Base-by-base conservation (phyloP, 2,888 invertebrate species). In the Nasonovia ribisnigri region DNA sequence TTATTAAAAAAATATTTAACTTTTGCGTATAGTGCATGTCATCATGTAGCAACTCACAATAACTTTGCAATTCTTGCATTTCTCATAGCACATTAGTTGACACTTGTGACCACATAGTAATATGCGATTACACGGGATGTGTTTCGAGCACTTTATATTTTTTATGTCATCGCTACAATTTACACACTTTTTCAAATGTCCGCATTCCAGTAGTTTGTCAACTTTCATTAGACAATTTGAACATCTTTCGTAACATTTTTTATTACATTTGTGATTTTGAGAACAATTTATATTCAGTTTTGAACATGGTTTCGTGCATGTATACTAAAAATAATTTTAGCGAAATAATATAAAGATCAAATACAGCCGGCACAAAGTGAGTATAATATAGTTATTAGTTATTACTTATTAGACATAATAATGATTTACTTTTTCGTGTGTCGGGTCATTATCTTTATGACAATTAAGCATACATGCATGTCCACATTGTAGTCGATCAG, bases 391-490 rank as follows among this genome's bases (percentile, higher is more conserved):
- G 84, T 84, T 84, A 67, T n/a, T n/a, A 77, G 5, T 5, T 29
- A 29, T 46, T 46, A 46, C 4, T 86, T 16, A 29, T 46, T 43
- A 86, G 20, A 54, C 20, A 86, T 11, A 86, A n/a, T n/a, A 87
- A 87, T 87, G 13, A 87, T 46, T 87, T 95, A 97, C 97, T 95
- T 96, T 94, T 91, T 96, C 95, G 95, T 97, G 97, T 92, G 97
- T 96, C 0, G 97, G 97, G 95, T 97, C 97, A 51, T 96, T 95
- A 3, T 95, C 95, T 48, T 96, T 96, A 95, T 97, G 97, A 95
- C 97, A 97, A 0, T 94, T 95, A 90, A 95, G 95, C 1, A 90
- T 94, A 95, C 97, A 98, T 1, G 96, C 95, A 95, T 98, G 98
- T 0, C 97, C 97, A 95, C 97, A 97, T n/a, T 95, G 95, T 51